Conservation (phyloP, 2,113 vertebrate genomes). For the Protomyctophum bolini region DNA sequence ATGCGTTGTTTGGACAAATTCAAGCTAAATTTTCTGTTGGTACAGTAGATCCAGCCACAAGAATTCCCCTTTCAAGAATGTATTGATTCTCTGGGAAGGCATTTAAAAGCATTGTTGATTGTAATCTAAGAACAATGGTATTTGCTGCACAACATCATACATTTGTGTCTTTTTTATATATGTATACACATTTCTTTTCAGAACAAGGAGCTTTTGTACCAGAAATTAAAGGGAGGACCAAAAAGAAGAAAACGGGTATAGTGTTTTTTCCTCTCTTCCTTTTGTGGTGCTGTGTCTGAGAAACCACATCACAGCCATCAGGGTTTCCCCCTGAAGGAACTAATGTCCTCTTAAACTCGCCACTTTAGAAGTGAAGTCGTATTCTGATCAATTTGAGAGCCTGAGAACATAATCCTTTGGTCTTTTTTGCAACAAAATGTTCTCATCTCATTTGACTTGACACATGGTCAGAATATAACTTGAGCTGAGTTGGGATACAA, state of each 20-base stretch:
- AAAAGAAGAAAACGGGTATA: slow-evolving; percentile 93
- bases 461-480: too few relatives aligned
- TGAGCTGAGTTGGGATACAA: too few relatives aligned
- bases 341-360: slow-evolving; percentile 1
- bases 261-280: slow-evolving; percentile 33
- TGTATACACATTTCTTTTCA: slow-evolving; percentile 69
- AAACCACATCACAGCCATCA: slow-evolving; percentile 35
- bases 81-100: slow-evolving; percentile 16
- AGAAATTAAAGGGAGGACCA: slow-evolving; percentile 88
- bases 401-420: neutral
- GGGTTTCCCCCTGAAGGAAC: slow-evolving; percentile 5
- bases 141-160: slow-evolving; percentile 16
- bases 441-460: neutral
- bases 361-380: slow-evolving; percentile 2
- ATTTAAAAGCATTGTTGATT: slow-evolving; percentile 34
- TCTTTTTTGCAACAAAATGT: neutral
- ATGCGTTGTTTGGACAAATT: neutral
- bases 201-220: slow-evolving; percentile 94
- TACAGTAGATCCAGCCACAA: neutral
- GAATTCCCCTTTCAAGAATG: neutral
- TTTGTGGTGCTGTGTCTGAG: slow-evolving; percentile 19
- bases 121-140: slow-evolving; percentile 21
- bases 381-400: neutral
- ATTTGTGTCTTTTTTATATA: slow-evolving; percentile 19
- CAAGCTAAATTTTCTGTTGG: neutral